Base-by-base conservation (phyloP, 2,113 vertebrate genomes). In the Tilapia sparmanii region DNA sequence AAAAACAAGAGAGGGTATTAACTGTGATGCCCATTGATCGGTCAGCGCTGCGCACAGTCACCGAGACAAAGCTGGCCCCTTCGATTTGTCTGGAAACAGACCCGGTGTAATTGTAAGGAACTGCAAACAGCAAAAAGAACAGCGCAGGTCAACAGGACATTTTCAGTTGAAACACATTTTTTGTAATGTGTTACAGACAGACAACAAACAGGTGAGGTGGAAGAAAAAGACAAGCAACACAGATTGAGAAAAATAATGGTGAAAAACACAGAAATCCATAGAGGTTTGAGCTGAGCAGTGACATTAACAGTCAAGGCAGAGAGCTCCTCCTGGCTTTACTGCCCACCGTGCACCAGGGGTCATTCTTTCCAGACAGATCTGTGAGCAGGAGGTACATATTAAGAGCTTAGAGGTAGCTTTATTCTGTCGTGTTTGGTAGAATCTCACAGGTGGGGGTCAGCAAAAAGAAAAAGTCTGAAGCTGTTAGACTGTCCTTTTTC, bases 231-330 rank as follows among this genome's bases (percentile, higher is more conserved):
- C 29, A 40, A 63, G 47, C 35, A 47, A 35, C 47, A 85, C 13
- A 26, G 71, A 81, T 29, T 50, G 50, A 88, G 45, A 12, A 40
- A 40, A 81, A 78, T 31, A 45, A 84, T 18, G 9, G 40, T 59
- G 59, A 40, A 87, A 84, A 89, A 86, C 24, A 61, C 38, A 87
- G 38, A 22, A 50, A 90, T 93, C 86, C 59, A 61, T 26, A 68
- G 81, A 84, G 84, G 85, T 92, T 93, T 93, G 94, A 94, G 93
- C 66, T 93, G 90, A 92, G 90, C 86, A 47, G 71, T 94, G 93
- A 93, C 95, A 96, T 96, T 96, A 95, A 94, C 94, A 95, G 90
- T 91, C 81, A 5, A 91, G 92, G 85, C 85, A 91, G 87, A 91
- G 84, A 93, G 94, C 93, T 94, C 89, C 85, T 91, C 80, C 66